Base-by-base conservation (phyloP, 2,797 vertebrate species). In the Parauchenoglanis punctatus region DNA sequence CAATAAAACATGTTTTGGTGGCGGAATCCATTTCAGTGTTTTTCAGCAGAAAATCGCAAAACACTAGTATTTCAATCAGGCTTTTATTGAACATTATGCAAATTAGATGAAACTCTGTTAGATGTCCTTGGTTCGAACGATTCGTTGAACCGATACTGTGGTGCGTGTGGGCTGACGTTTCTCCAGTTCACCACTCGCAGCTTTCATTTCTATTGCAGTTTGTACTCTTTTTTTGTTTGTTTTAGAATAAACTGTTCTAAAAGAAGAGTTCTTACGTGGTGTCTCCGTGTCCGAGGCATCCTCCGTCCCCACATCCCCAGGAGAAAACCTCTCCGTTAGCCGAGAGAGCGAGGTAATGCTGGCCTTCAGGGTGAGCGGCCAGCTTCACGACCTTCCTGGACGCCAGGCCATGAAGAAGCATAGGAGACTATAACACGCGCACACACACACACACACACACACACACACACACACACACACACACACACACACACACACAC, bases 251-350 rank as follows among this genome's bases (percentile, higher is more conserved):
- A 18, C 0, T 7, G 15, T 0, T 5, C 4, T 65, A 18, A 58
- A 58, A 5, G 5, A 58, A 58, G 28, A 18, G 17, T 11, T 52
- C 97, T 87, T 97, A 99, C 99, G 98, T 97, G 3, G 98, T 97
- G 93, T 99, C 98, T 81, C 99, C 98, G 2, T 99, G 99, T 92
- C 99, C 99, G 18, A 99, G 96, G 80, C 99, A 96, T n/a, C 99
- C 98, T 20, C 98, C 97, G 58, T 99, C 99, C 49, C 98, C 99
- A 75, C 98, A 99, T 75, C 99, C 99, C 99, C 99, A 99, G 81
- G 99, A 99, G 91, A 97, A 99, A 89, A 99, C 97, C 93, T 99
- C 98, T 65, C 98, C 98, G 0, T 96, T 98, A 84, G 97, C 95
- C 3, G 99, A 97, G 92, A 99, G 94, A 67, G 98, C 98, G 91